Evolutionary conservation across 1,140 invertebrate genomes (phyloP), one percentile per base, ranked within the genome.

Genomic region (Drosophila malerkotliana): DNA sequence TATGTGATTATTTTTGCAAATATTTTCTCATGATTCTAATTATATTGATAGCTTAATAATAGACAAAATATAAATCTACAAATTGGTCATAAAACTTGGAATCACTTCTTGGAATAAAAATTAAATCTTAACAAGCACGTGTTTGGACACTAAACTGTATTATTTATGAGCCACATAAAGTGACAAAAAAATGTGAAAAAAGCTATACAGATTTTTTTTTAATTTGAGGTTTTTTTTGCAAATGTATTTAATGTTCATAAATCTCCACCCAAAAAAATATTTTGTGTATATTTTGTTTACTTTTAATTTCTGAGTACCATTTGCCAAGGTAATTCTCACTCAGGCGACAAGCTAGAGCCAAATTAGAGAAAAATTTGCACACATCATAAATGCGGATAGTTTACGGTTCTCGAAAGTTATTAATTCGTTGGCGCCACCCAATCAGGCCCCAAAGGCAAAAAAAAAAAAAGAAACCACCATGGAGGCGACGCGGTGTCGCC

Each of bases 361-460:
- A 49, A 37, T 3, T 21, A 1, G 10, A 30, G 21, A 39, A 24
- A 63, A 63, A 53, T 73, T 78, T 62, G 79, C 69, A 82, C 79
- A 78, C 75, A 69, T 72, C 56, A 83, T 83, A 84, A 83, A 83
- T 78, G 61, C 84, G 73, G 61, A 79, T 72, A 45, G 62, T 77
- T 55, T 44, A 61, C 71, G 63, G 48, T 47, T 67, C 51, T 60
- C 21, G 45, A 45, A 57, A 47, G 67, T 52, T 81, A 87, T 77
- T 82, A 82, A 84, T 78, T 75, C 72, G 41, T 62, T 62, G 82
- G 82, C 82, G 82, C 82, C 83, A 85, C 74, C 81, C 81, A 85
- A 87, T 85, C 84, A 82, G 69, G 41, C 48, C 45, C 21, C 49
- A 60, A 63, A 45, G 44, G 34, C 60, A 21, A 21, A 21, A 21